Evolutionary conservation across 2,113 vertebrate species (phyloP).

Genomic region (Myrmecophaga tridactyla): DNA sequence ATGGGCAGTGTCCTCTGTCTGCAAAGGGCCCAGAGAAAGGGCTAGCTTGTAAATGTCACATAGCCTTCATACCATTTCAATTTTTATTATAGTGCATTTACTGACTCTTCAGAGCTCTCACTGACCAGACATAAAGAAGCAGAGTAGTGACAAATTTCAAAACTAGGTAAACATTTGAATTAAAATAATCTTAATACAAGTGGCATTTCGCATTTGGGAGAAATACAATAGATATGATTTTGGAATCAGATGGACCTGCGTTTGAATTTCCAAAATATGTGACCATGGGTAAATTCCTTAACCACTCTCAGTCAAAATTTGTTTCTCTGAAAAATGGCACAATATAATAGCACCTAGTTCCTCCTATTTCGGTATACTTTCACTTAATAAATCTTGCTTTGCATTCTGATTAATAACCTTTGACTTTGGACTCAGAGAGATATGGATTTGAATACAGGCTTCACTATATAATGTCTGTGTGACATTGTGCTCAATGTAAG

Average conservation of each 20-base stretch:
- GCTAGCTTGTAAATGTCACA: background rate
- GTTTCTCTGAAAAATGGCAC: background rate
- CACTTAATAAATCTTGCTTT: background rate
- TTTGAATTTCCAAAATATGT: conserved; percentile 23
- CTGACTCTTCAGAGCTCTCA: background rate
- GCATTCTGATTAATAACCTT: background rate
- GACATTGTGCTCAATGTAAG: background rate
- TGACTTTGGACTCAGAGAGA: background rate
- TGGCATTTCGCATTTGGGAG: background rate
- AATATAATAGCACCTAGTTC: background rate
- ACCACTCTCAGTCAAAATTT: background rate
- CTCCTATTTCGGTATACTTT: background rate
- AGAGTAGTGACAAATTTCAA: background rate
- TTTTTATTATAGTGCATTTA: background rate
- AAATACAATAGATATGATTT: background rate
- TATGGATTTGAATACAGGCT: background rate
- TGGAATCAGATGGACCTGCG: background rate
- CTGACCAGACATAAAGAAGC: background rate
- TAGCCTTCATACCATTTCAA: background rate
- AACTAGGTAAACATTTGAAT: conserved; percentile 5
- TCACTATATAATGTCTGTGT: background rate
- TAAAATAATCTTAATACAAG: background rate
- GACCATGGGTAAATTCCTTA: background rate
- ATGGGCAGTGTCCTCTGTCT: background rate
- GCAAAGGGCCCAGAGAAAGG: background rate